These are phyloP conservation scores for Drosophila tani DNA, from an alignment of 1,140 invertebrate genomes.

Conservation along the genomic window DNA sequence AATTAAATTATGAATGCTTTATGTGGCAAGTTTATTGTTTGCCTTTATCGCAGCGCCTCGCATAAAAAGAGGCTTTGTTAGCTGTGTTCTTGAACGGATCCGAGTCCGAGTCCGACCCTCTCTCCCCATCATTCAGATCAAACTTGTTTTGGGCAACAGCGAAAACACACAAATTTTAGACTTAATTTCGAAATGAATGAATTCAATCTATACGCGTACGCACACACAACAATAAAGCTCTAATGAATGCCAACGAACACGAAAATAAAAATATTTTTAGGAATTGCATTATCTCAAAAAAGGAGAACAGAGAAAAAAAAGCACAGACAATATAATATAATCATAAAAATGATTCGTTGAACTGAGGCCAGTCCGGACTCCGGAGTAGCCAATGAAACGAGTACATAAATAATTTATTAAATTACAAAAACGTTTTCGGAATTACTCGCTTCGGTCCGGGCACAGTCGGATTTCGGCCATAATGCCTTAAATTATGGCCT, in stretches of 20 bases:
- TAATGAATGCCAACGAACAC: conserved; percentile 72
- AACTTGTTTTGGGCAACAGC: conserved; percentile 62
- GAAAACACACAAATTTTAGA: conserved; percentile 61
- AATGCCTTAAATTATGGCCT: conserved; percentile 80
- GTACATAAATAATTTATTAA: conserved; percentile 81
- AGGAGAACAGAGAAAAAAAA: conserved; percentile 29
- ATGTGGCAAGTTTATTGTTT: conserved; percentile 75
- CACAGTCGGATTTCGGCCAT: conserved; percentile 66
- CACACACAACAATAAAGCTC: conserved; percentile 64
- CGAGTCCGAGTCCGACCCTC: conserved; percentile 23
- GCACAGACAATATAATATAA: conserved; percentile 54
- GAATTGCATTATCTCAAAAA: conserved; percentile 45
- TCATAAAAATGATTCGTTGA: conserved; percentile 61
- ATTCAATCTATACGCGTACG: conserved; percentile 57
- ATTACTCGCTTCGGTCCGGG: conserved; percentile 42
- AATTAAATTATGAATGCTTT: conserved; percentile 83
- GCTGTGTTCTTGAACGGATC: conserved; percentile 64
- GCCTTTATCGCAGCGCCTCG: conserved; percentile 61
- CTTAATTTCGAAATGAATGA: conserved; percentile 64
- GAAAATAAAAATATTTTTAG: conserved; percentile 56
- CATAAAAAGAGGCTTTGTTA: conserved; percentile 61
- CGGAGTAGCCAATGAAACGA: conserved; percentile 56
- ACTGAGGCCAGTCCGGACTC: conserved; percentile 15
- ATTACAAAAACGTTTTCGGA: conserved; percentile 74
- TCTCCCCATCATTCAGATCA: background rate